These are phyloP conservation scores for Keiferia lycopersicella DNA, from an alignment of 2,888 invertebrate species.

Conservation along the genomic window DNA sequence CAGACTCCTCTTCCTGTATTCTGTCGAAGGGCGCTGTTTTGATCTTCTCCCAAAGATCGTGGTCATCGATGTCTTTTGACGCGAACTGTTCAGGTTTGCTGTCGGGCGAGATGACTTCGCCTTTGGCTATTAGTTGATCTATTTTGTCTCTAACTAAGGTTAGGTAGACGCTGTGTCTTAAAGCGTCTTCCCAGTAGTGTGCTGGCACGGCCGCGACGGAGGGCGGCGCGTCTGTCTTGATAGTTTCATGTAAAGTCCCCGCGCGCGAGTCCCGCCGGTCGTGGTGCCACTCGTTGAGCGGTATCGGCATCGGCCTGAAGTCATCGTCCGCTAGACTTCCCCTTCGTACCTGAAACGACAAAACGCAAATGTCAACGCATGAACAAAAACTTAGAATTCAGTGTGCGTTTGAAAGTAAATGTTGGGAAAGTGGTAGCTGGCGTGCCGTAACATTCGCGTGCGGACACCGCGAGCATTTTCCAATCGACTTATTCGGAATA, in stretches of 20 bases:
- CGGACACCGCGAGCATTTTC: slow-evolving; percentile 56
- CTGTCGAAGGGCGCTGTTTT: slow-evolving; percentile 72
- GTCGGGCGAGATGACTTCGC: slow-evolving; percentile 51
- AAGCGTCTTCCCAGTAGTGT: slow-evolving; percentile 84
- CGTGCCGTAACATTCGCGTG: slow-evolving; percentile 63
- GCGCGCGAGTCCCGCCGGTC: slow-evolving; percentile 45
- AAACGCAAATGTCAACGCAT: slow-evolving; percentile 34
- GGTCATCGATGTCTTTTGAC: slow-evolving; percentile 66
- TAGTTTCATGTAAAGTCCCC: slow-evolving; percentile 55
- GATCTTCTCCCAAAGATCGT: slow-evolving; percentile 74
- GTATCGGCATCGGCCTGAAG: slow-evolving; percentile 72
- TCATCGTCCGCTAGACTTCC: slow-evolving; percentile 54
- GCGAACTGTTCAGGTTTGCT: slow-evolving; percentile 47
- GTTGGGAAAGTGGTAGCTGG: slow-evolving; percentile 70
- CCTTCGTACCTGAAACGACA: slow-evolving; percentile 54
- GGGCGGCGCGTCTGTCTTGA: slow-evolving; percentile 47
- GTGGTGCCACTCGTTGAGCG: slow-evolving; percentile 61
- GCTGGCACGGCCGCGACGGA: slow-evolving; percentile 57
- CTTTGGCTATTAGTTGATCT: slow-evolving; percentile 71
- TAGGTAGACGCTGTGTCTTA: slow-evolving; percentile 85
- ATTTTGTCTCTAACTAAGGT: slow-evolving; percentile 82
- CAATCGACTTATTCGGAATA: slow-evolving; percentile 60
- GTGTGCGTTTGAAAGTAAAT: slow-evolving; percentile 78
- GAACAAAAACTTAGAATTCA: slow-evolving; percentile 50
- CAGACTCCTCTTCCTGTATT: slow-evolving; percentile 62